Evolutionary conservation across 2,797 vertebrate genomes (phyloP), one percentile per base, ranked within the genome.

Genomic region (Argentina silus): DNA sequence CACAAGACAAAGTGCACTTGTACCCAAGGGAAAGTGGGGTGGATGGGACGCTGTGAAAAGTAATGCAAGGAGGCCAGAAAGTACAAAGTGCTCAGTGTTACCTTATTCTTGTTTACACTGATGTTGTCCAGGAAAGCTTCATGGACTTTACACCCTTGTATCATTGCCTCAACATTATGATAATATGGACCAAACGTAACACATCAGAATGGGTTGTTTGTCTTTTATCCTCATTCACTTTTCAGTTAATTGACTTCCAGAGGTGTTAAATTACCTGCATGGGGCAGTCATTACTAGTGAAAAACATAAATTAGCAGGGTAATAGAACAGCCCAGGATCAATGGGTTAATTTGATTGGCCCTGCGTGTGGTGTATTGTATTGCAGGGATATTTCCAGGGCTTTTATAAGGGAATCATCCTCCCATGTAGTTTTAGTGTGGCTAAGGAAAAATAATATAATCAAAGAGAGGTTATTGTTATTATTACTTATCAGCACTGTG

Each of bases 1-100:
- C 69, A 68, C 72, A 87, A 93, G 80, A 97, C 95, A 97, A 94
- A 90, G 74, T 83, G 87, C 83, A 87, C 91, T 96, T 94, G 95
- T 93, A 90, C 89, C 88, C 84, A 83, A 51, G 79, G 72, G 79
- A 55, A 77, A 75, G 85, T 75, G 76, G 86, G 78, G 82, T 83
- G 89, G 90, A 88, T 89, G 88, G 91, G 91, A 91, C 91, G 89
- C 87, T 84, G 83, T 79, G 84, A 86, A 93, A 93, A 93, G 93
- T 17, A 90, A 74, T 87, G 11, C 3, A 19, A 36, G 55, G 45
- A 9, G 50, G 27, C 50, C 71, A 71, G 76, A 73, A 82, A 91
- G 86, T 92, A 96, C 93, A 91, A 88, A 81, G 86, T 78, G 67
- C 64, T 78, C 78, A 85, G 75, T 91, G 87, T 88, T 84, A 76